Base-by-base conservation (phyloP, 2,888 invertebrate genomes). In the Sphecodes monilicornis region DNA sequence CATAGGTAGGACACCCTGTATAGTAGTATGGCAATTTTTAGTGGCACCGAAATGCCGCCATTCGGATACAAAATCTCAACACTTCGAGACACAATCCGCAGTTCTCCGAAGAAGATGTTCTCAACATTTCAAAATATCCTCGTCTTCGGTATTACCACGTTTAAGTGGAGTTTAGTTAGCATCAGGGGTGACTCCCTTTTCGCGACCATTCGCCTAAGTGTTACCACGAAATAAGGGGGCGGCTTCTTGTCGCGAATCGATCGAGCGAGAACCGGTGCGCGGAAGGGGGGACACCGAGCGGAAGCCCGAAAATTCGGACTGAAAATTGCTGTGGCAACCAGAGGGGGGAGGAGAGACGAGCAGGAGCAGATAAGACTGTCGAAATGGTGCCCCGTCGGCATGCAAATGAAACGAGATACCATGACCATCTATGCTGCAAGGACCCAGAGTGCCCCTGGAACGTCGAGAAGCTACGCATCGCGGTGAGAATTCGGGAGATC, bases 391-490 rank as follows among this genome's bases (percentile, higher is more conserved):
- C 60, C 60, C 60, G 29, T 29, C 29, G 60, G 29, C 60, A 60
- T 60, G 60, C 60, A 60, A 60, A 60, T 60, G 60, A 60, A 60
- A 60, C 60, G 29, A 29, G 60, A 60, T 29, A 29, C 60, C 60
- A 16, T 60, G 60, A 29, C 60, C 60, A 29, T 16, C 29, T 60
- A 22, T n/a, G 16, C 60, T 16, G 60, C 46, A 22, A 29, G 29
- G 29, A 29, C 13, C 26, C 16, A 16, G 1, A 29, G 16, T 60
- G 29, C 60, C 29, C 16, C 60, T 29, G 5, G 57, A 57, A 57
- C 57, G 57, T 16, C 57, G 26, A 26, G 26, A 16, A 60, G 60
- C 60, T 26, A 29, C 50, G 50, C n/a, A 22, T 50, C n/a, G 50
- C 50, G 22, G 50, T 29, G 60, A 60, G 29, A 60, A 29, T 29